These are phyloP conservation scores for Zaprionus nigranus DNA, from an alignment of 1,140 invertebrate species.

Conservation along the genomic window DNA sequence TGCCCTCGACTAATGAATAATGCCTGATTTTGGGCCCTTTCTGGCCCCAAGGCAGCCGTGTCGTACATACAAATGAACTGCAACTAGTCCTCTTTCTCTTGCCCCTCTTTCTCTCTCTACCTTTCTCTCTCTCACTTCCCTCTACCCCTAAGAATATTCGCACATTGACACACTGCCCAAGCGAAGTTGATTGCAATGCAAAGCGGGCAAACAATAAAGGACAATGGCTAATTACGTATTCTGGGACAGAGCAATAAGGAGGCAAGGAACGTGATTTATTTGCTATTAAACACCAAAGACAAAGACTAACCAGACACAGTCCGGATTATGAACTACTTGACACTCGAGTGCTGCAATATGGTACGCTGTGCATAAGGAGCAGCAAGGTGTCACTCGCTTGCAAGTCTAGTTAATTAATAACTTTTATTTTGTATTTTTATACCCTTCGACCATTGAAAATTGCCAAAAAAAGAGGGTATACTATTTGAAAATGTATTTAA, in stretches of 20 bases:
- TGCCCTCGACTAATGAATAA: constrained; percentile 71
- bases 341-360: neutral
- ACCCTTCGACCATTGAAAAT: too few species aligned
- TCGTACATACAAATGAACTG: constrained; percentile 66
- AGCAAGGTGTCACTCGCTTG: neutral
- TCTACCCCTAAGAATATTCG: neutral
- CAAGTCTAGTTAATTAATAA: too few species aligned
- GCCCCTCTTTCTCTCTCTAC: neutral
- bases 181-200: constrained; percentile 54
- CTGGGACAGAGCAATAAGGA: constrained; percentile 14
- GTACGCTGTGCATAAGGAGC: neutral
- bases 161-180: constrained; percentile 20
- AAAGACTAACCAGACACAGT: neutral
- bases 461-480: too few species aligned
- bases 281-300: constrained; percentile 8
- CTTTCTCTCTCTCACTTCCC: neutral
- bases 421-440: too few species aligned
- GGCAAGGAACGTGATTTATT: constrained; percentile 45
- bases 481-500: too few species aligned
- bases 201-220: constrained; percentile 50
- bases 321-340: neutral
- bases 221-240: constrained; percentile 56
- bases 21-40: constrained; percentile 66
- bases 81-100: neutral
- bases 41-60: constrained; percentile 46